phyloP scores from a whole-genome alignment of 1,140 invertebrate species.

The Plectus sambesii region DNA sequence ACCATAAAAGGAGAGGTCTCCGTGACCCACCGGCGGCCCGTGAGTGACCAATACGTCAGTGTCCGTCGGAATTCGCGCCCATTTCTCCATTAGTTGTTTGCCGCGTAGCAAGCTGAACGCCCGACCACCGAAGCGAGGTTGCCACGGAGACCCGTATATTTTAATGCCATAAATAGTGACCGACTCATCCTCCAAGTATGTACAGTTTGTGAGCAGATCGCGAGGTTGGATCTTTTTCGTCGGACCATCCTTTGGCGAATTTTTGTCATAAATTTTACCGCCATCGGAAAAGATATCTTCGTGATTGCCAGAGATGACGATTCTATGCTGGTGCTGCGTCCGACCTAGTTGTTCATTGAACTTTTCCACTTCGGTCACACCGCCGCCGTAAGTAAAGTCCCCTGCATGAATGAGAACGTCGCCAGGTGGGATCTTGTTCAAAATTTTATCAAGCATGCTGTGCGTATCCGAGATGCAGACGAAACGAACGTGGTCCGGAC shows the following conservation, averaged over 20 bases:
- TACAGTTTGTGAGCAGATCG: slow-evolving; percentile 41
- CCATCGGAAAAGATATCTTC: slow-evolving; percentile 65
- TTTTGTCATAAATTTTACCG: slow-evolving; percentile 59
- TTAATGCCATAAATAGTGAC: too few species aligned
- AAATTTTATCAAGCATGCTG: slow-evolving; percentile 59
- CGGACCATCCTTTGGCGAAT: slow-evolving; percentile 67
- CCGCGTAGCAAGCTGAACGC: slow-evolving; percentile 50
- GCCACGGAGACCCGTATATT: too few species aligned
- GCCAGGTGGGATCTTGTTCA: slow-evolving; percentile 62
- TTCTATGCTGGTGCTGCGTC: slow-evolving; percentile 64
- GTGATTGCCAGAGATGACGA: slow-evolving; percentile 78
- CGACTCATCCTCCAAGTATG: slow-evolving; percentile 35
- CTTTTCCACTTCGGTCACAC: slow-evolving; percentile 60
- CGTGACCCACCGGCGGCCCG: slow-evolving; percentile 56
- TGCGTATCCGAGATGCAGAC: slow-evolving; percentile 82
- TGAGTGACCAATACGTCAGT: slow-evolving; percentile 69
- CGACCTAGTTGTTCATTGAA: slow-evolving; percentile 71
- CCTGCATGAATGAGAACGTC: slow-evolving; percentile 78
- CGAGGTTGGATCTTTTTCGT: slow-evolving; percentile 51
- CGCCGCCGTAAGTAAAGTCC: slow-evolving; percentile 70
- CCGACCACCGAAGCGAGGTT: slow-evolving; percentile 48
- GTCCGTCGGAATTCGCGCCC: slow-evolving; percentile 63
- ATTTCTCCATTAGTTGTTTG: slow-evolving; percentile 59
- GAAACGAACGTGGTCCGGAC: slow-evolving; percentile 56
- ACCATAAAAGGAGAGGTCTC: too few species aligned